A percentile compares a stretch with the other conserved stretches of the same genome.
These are phyloP conservation scores for Eurystomus glaucurus DNA, from an alignment of 2,797 vertebrate species.

Conservation along the genomic window DNA sequence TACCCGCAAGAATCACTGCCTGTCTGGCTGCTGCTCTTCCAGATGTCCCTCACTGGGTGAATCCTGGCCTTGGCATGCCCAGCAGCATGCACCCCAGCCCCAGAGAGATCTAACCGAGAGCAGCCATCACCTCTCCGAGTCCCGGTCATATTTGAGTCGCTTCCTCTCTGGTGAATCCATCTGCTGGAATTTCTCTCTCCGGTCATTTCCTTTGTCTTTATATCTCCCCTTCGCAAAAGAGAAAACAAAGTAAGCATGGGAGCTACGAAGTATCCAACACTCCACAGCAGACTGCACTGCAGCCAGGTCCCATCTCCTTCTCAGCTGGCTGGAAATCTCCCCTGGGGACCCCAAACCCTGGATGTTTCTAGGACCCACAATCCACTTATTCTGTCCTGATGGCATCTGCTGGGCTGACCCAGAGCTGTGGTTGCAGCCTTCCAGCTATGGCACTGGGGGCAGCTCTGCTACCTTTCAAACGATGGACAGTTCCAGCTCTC, in stretches of 20 bases:
- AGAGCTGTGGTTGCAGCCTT: not conserved
- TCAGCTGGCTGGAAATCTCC: not conserved
- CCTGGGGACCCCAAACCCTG: not conserved
- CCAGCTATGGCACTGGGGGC: accelerated
- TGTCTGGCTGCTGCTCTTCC: not conserved
- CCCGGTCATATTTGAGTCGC: slow-evolving; percentile 76
- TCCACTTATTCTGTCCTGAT: not conserved
- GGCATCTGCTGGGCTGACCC: not conserved
- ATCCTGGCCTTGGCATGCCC: not conserved
- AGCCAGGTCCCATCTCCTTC: not conserved
- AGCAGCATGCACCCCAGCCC: not conserved
- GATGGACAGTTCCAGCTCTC: not conserved
- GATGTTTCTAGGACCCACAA: not conserved
- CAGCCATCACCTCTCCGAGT: slow-evolving; percentile 78
- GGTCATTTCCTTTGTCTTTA: slow-evolving; percentile 84
- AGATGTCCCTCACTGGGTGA: not conserved
- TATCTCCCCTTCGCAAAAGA: slow-evolving; percentile 79
- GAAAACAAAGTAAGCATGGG: slow-evolving; percentile 3
- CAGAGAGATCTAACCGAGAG: not conserved
- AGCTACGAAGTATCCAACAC: not conserved
- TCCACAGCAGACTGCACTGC: not conserved
- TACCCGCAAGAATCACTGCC: not conserved
- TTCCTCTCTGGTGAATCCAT: slow-evolving; percentile 85
- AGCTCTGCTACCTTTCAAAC: not conserved
- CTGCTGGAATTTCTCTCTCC: slow-evolving; percentile 82